Conservation (phyloP, 2,113 vertebrate genomes). For the Pachycephala philippinensis region DNA sequence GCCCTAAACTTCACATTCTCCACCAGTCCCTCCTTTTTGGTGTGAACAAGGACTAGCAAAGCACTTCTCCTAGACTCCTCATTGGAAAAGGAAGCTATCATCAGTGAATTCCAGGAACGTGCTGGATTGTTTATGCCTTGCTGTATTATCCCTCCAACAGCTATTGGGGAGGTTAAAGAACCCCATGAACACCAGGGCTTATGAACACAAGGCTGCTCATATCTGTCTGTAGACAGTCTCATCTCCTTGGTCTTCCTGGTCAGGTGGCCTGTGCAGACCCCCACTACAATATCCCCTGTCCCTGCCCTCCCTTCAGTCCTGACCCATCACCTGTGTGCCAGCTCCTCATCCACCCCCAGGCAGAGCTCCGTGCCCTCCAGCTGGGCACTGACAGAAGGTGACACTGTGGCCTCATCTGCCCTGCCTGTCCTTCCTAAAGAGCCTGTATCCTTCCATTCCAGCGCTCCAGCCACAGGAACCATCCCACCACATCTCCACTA, state of each 20-base stretch:
- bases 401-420: background rate
- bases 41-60: background rate
- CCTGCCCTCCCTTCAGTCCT: background rate
- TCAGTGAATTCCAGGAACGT: background rate
- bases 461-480: background rate
- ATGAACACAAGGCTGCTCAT: background rate
- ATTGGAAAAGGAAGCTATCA: background rate
- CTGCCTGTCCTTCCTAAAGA: background rate
- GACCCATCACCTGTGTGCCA: too few species aligned
- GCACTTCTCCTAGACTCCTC: background rate
- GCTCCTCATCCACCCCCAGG: background rate
- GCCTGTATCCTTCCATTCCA: background rate
- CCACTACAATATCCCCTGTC: too few species aligned
- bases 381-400: background rate
- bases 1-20: background rate
- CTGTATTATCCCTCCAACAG: too few species aligned
- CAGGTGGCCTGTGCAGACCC: background rate
- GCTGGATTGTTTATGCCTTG: too few species aligned
- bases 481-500: background rate
- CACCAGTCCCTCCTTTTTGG: background rate
- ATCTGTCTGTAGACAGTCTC: background rate
- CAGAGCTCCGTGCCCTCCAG: background rate
- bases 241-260: background rate
- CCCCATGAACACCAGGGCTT: background rate
- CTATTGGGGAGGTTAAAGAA: accelerated